phyloP scores from a whole-genome alignment of 2,113 vertebrate genomes.

The Morone saxatilis region DNA sequence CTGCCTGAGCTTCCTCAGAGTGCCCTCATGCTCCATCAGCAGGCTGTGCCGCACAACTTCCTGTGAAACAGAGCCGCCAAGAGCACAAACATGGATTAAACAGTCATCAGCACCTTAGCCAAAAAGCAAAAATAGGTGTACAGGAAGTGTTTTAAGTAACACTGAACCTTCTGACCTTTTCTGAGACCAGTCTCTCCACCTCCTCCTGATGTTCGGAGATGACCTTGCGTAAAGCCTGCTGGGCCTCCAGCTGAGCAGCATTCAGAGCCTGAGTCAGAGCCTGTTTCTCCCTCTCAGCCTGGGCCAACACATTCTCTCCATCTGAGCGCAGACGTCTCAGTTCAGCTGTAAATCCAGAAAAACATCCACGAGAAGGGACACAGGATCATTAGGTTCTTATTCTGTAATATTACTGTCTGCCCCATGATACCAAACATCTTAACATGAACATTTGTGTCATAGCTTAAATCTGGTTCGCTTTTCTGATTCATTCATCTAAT shows the following conservation, averaged over 20 bases:
- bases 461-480: background rate
- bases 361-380: conserved; percentile 22
- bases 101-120: background rate
- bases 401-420: conserved; percentile 7
- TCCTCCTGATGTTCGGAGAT: conserved; percentile 87
- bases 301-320: conserved; percentile 69
- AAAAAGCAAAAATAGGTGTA: background rate
- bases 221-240: conserved; percentile 83
- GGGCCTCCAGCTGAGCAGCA: conserved; percentile 84
- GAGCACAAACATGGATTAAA: background rate
- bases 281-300: conserved; percentile 85
- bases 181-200: conserved; percentile 83
- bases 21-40: conserved; percentile 83
- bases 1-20: conserved; percentile 80
- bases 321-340: conserved; percentile 81
- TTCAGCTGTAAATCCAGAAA: conserved; percentile 82
- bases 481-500: background rate
- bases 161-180: conserved; percentile 85
- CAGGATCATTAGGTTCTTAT: conserved; percentile 11
- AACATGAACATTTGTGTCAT: too few species aligned
- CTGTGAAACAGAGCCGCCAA: conserved; percentile 69
- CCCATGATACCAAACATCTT: background rate
- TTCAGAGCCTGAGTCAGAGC: conserved; percentile 80
- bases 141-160: background rate
- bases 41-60: conserved; percentile 85